These are phyloP conservation scores for Calephelis perditalis DNA, from an alignment of 2,888 invertebrate species.

Conservation along the genomic window DNA sequence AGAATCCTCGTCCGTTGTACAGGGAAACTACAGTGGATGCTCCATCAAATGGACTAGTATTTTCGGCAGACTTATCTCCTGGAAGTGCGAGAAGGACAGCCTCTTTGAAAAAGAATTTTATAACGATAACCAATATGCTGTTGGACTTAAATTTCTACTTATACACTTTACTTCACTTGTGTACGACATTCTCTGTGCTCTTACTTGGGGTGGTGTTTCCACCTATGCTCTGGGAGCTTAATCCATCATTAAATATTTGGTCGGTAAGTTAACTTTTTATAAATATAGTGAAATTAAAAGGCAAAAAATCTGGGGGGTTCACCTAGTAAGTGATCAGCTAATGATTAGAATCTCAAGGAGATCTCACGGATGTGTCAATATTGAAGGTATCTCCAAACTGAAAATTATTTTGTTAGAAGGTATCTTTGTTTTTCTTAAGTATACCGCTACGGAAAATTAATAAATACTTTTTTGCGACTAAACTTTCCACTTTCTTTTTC, in stretches of 20 bases:
- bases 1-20: constrained; percentile 73
- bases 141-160: constrained; percentile 74
- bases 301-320: no score
- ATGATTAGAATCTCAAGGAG: no score
- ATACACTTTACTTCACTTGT: constrained; percentile 71
- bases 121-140: constrained; percentile 61
- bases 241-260: constrained; percentile 61
- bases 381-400: no score
- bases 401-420: no score
- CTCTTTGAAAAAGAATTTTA: constrained; percentile 62
- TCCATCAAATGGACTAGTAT: constrained; percentile 46
- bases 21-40: constrained; percentile 75
- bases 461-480: no score
- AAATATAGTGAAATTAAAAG: background rate
- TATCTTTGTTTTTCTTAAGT: no score
- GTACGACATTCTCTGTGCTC: constrained; percentile 73
- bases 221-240: constrained; percentile 66
- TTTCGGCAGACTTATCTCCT: constrained; percentile 53
- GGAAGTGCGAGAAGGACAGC: constrained; percentile 66
- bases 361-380: no score
- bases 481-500: constrained; percentile 16
- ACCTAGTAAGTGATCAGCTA: no score
- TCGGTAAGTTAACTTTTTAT: constrained; percentile 44
- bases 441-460: no score
- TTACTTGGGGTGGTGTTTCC: constrained; percentile 75